These are phyloP conservation scores for Petrolisthes cinctipes DNA, from an alignment of 2,888 invertebrate genomes.

Conservation along the genomic window DNA sequence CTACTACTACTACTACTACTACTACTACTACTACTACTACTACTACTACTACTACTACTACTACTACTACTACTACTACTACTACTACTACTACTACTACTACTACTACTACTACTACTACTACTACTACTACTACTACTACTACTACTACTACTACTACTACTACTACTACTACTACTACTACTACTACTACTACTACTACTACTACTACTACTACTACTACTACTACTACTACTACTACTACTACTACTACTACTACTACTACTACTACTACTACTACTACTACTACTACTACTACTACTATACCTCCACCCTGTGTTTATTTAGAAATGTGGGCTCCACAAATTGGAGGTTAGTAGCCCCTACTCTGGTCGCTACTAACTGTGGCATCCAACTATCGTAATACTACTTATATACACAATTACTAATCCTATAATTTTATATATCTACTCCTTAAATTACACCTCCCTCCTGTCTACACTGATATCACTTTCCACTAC, in stretches of 20 bases:
- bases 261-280: neutral
- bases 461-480: no score
- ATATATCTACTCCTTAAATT: no score
- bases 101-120: neutral
- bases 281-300: no score
- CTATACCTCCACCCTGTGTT: no score
- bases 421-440: no score
- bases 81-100: neutral
- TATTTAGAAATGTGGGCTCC: no score
- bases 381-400: no score
- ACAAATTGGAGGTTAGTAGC: no score
- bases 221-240: neutral
- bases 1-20: neutral
- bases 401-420: no score
- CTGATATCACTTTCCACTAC: no score
- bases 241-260: slow-evolving; percentile 3
- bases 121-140: slow-evolving; percentile 3
- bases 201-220: neutral
- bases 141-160: neutral
- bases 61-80: neutral
- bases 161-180: neutral
- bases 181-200: neutral
- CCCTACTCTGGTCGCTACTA: no score
- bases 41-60: neutral
- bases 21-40: neutral